Evolutionary conservation across 92 coral and sea anemone species (phyloP).

Genomic region (Scolanthus callimorphus): DNA sequence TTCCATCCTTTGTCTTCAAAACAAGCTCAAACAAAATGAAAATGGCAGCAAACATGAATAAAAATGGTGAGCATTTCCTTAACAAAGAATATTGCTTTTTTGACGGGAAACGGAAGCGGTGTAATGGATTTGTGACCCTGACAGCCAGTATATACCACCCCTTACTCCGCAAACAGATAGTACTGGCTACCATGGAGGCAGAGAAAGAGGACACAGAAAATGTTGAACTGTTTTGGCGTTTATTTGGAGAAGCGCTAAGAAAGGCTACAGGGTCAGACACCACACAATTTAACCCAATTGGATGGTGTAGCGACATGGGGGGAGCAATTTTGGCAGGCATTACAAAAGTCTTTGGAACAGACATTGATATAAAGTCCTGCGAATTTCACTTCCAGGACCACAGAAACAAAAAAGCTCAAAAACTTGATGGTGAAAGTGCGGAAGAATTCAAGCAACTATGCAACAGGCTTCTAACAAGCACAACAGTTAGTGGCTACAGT

Average conservation of each 20-base stretch:
- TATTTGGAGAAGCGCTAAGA: too few species aligned
- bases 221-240: constrained; percentile 11
- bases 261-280: too few species aligned
- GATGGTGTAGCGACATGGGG: constrained; percentile 55
- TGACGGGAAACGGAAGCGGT: constrained; percentile 27
- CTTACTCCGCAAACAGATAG: too few species aligned
- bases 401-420: too few species aligned
- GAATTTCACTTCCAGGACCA: too few species aligned
- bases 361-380: too few species aligned
- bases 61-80: constrained; percentile 38
- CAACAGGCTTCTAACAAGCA: constrained; percentile 30
- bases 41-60: constrained; percentile 43
- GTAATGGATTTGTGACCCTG: constrained; percentile 25
- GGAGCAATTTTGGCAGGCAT: constrained; percentile 26
- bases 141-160: constrained; percentile 37
- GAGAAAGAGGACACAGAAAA: background rate
- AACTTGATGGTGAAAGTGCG: too few species aligned
- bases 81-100: constrained; percentile 37
- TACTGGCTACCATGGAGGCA: constrained; percentile 21
- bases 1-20: constrained; percentile 55
- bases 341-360: constrained; percentile 21
- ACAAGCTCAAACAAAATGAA: constrained; percentile 20
- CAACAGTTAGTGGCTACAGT: constrained; percentile 18
- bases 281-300: constrained; percentile 26
- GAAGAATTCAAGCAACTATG: too few species aligned